Base-by-base conservation (phyloP, 2,113 vertebrate genomes). In the Leptobrachium leishanense region DNA sequence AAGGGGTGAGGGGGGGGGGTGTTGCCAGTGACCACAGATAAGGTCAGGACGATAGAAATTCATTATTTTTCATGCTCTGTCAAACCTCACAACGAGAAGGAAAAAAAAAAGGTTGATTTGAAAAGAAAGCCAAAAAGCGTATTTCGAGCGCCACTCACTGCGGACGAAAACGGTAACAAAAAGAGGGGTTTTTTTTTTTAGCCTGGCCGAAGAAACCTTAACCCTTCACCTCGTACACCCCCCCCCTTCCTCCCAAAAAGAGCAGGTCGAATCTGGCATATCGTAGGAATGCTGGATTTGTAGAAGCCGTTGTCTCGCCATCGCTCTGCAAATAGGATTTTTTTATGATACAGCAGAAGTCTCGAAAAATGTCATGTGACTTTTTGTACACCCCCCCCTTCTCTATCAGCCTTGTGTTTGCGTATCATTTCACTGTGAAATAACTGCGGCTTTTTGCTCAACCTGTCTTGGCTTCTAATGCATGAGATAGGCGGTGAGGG, bases 391-490 rank as follows among this genome's bases (percentile, higher is more conserved):
- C 20, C 20, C 20, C 20, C 88, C 86, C 76, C 74, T 72, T 83
- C 85, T 86, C 86, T 90, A 91, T 89, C 88, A 92, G 90, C 93
- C 92, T 94, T 93, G 92, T 93, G 94, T 92, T 91, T 90, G 72
- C 87, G 88, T 94, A 95, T 96, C 93, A 95, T 95, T 96, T 94
- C 92, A 89, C 88, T 92, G 91, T 92, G 91, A 94, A 95, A 95
- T 94, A 94, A 91, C 91, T 87, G 92, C 88, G 89, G 92, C 93
- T 94, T 90, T 91, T 91, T 88, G 93, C 92, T 92, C 91, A 90
- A 90, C 91, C 91, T 91, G 88, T 87, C 91, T 92, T 90, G 90
- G 90, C 95, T 96, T 93, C 92, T 91, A 95, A 96, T 94, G 95
- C 94, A 91, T 95, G 94, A 93, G 95, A 96, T 90, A 92, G 91